phyloP scores from a whole-genome alignment of 2,113 vertebrate genomes.

The Hyla sarda region DNA sequence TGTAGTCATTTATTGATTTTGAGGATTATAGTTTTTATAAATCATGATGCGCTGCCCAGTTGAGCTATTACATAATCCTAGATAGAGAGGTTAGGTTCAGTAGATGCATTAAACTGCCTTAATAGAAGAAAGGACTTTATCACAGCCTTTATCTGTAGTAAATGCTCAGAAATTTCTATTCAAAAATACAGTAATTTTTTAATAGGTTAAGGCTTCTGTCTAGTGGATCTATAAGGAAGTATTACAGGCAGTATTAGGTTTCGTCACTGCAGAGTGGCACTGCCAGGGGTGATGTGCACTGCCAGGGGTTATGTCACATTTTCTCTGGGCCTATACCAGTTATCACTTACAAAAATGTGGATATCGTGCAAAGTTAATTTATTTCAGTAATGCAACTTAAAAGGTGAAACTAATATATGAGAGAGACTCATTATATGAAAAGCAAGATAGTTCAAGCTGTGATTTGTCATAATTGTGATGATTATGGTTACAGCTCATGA shows the following conservation, averaged over 20 bases:
- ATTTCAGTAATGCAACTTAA: too few species aligned
- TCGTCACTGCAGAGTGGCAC: background rate
- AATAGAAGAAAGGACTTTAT: background rate
- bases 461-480: too few species aligned
- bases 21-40: background rate
- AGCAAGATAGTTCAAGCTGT: too few species aligned
- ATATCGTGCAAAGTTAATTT: too few species aligned
- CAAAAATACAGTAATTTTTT: background rate
- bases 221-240: background rate
- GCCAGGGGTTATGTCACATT: background rate
- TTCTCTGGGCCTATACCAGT: background rate
- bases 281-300: background rate
- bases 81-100: background rate
- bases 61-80: background rate
- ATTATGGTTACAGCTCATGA: too few species aligned
- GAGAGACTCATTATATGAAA: too few species aligned
- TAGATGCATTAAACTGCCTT: background rate
- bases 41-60: background rate
- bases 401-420: too few species aligned
- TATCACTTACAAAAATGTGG: too few species aligned
- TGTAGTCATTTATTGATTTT: background rate
- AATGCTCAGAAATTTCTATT: background rate
- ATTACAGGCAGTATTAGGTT: background rate
- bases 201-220: background rate
- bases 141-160: background rate